phyloP scores from a whole-genome alignment of 2,888 invertebrate species.

The Dysmachus trigonus region DNA sequence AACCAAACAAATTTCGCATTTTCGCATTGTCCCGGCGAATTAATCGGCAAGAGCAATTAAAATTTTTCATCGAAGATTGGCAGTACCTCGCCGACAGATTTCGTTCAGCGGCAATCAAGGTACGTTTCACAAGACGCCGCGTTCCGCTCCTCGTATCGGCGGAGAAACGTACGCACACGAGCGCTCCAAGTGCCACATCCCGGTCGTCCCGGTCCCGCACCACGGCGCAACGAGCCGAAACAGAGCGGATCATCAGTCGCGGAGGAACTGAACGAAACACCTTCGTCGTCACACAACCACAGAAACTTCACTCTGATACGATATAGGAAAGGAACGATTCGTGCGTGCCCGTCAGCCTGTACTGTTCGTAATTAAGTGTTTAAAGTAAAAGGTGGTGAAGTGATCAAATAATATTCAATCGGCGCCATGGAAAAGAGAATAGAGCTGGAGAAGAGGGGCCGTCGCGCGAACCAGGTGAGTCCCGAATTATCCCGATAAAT shows the following conservation, averaged over 20 bases:
- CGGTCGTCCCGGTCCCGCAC: background rate
- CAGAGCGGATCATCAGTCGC: background rate
- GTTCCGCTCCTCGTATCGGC: background rate
- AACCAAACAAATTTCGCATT: background rate
- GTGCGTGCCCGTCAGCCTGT: conserved; percentile 40
- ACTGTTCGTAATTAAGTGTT: conserved; percentile 42
- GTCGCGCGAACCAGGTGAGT: conserved; percentile 88
- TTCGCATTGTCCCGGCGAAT: background rate
- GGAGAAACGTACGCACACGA: background rate
- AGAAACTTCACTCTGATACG: conserved; percentile 33
- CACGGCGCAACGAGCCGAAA: background rate
- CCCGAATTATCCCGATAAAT: conserved; percentile 50
- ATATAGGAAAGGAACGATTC: conserved; percentile 34
- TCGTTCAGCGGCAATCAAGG: background rate
- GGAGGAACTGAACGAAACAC: background rate
- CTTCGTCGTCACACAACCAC: conserved; percentile 10
- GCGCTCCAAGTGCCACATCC: background rate
- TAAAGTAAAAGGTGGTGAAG: conserved; percentile 41
- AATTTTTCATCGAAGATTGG: background rate
- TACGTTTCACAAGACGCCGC: background rate
- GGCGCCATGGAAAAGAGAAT: conserved; percentile 93
- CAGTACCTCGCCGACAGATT: background rate
- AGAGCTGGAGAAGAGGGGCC: conserved; percentile 92
- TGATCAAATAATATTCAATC: conserved; percentile 31
- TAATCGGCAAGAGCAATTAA: background rate